Base-by-base conservation (phyloP, 2,113 vertebrate genomes). In the Athene cunicularia region DNA sequence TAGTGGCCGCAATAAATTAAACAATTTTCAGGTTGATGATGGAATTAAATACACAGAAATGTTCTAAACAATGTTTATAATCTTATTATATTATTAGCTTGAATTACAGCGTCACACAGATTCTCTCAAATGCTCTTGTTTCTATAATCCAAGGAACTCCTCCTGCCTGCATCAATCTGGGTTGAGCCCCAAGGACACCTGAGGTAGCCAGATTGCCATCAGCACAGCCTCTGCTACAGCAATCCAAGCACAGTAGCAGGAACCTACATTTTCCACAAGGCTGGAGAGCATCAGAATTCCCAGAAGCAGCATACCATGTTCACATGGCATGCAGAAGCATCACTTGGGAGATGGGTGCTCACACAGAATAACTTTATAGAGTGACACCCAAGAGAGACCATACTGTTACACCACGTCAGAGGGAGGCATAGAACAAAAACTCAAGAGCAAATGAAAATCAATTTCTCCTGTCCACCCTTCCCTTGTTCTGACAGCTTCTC, bases 1-100 rank as follows among this genome's bases (percentile, higher is more conserved):
- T 95, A 97, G 97, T 96, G 98, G 98, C 66, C 18, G 1, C 53
- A 90, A 50, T 13, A 79, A 49, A 87, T 62, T 56, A 80, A 55
- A 76, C n/a, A 35, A 66, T 64, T 63, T 67, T 56, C 60, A 59
- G 8, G 58, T 12, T 32, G 59, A 14, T 33, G 27, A 6, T 2
- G 4, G 9, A 43, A 66, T 2, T 6, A 80, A 88, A 86, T 8
- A 33, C 2, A 63, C 7, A 18, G 26, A 43, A 62, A 77, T 5
- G 12, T 35, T 49, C 43, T 64, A 47, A 79, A 49, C 16, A 1
- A n/a, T 3, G 5, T 24, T 56, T 72, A 53, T 49, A 43, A 59
- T 5, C n/a, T 76, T 56, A 50, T 53, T 59, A 92, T 32, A 32
- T 1, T 1, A 74, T 18, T 11, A 49, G 9, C 14, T 87, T 32